Evolutionary conservation across 2,888 invertebrate species (phyloP).

Genomic region (Agrilus mali): DNA sequence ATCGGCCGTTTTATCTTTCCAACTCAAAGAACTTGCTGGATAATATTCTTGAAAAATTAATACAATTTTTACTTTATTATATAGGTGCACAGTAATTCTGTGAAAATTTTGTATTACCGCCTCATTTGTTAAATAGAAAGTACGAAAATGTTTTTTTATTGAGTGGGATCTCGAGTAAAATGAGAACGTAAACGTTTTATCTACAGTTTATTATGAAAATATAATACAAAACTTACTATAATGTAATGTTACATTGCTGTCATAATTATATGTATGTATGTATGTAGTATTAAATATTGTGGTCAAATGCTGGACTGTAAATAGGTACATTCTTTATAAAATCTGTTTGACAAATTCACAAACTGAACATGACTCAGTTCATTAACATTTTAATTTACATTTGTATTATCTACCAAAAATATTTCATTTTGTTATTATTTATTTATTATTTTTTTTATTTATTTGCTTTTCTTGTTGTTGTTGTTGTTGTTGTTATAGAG

Average conservation of each 20-base stretch:
- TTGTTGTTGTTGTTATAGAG: no score
- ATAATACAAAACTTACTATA: constrained; percentile 40
- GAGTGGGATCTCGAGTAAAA: not conserved
- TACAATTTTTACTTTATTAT: no score
- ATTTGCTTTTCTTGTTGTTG: no score
- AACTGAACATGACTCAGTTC: constrained; percentile 16
- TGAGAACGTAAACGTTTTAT: constrained; percentile 25
- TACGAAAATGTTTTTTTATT: no score
- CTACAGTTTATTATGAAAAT: constrained; percentile 40
- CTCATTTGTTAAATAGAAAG: no score
- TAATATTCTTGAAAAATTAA: no score
- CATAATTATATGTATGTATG: constrained; percentile 23
- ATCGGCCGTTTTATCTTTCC: no score
- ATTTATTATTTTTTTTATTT: no score
- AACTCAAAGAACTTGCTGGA: no score
- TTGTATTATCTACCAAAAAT: constrained; percentile 9
- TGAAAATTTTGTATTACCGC: no score
- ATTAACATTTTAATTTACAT: constrained; percentile 11
- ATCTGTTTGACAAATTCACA: constrained; percentile 8
- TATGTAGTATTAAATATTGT: constrained; percentile 31
- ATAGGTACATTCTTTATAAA: constrained; percentile 26
- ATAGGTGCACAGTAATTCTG: no score
- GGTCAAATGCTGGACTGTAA: constrained; percentile 37
- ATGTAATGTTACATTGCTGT: constrained; percentile 30
- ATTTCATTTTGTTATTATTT: no score